Base-by-base conservation (phyloP, 1,140 invertebrate genomes). In the Drosophila equinoxialis region DNA sequence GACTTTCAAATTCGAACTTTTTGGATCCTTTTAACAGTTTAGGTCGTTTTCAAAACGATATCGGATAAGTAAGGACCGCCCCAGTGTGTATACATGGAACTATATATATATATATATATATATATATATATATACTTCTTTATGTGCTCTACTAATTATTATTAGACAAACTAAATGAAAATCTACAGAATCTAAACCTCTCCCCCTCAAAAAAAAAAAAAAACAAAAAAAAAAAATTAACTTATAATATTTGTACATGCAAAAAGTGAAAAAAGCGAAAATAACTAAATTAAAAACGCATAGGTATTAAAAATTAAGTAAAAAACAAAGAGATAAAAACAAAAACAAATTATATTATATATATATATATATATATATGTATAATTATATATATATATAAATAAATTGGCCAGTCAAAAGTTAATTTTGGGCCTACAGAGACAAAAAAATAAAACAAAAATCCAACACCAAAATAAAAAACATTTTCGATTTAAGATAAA, bases 241-340 rank as follows among this genome's bases (percentile, higher is more conserved):
- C 68, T 81, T 78, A 81, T 70, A 86, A 86, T 86, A 86, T 86
- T 86, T 86, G 83, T 86, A 86, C 79, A 86, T 87, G 83, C 72
- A 70, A 73, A 23, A 68, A 71, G 65, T 70, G 63, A 74, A 63
- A 30, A 30, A 14, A 39, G 30, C n/a, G 37, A 60, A 26, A 61
- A 48, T 61, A 60, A 55, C n/a, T n/a, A 73, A 77, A 41, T 67
- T 64, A 60, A 71, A 51, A 51, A 23, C 45, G 57, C 57, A 59
- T 59, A 37, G 35, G 57, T 37, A 39, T 51, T 65, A 67, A 69
- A 75, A 33, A 20, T n/a, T 54, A 65, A 10, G 60, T 57, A 55
- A 30, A 63, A 20, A 39, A 13, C 37, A 48, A 26, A 48, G 11
- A 5, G 26, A 20, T 8, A 58, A 23, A 48, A 57, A 42, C 37